Base-by-base conservation (phyloP, 2,113 vertebrate genomes). In the Paedocypris sp. region DNA sequence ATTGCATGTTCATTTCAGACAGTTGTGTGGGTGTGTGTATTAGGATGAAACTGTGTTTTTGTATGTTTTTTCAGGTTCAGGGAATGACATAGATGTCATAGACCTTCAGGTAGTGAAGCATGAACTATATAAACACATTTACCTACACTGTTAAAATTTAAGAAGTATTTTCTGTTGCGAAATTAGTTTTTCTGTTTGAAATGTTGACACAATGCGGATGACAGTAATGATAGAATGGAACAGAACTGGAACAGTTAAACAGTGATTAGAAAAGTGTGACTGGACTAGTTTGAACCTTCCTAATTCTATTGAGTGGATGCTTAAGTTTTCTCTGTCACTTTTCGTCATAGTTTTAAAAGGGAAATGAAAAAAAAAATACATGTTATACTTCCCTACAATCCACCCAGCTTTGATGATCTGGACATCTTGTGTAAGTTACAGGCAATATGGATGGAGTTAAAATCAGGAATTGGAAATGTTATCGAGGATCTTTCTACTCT, bases 391-490 rank as follows among this genome's bases (percentile, higher is more conserved):
- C n/a, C n/a, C n/a, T n/a, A n/a, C n/a, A n/a, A n/a, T n/a, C n/a
- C n/a, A 19, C 12, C 13, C 3, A 41, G 16, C 25, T 8, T 29
- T 33, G 12, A 46, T 36, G 12, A 16, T 11, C 22, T 45, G 35
- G 50, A 19, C 13, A 43, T 6, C 35, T 15, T 26, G 4, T 12
- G 38, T 51, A 49, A 85, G 83, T 88, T 98, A 84, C 91, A 97
- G 86, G 87, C 87, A 52, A 74, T 98, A 69, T 89, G 91, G 82
- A 87, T 83, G 7, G 92, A 98, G 80, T 86, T 98, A 72, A 95
- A 91, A 58, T 80, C 85, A 6, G 90, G 91, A 63, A 90, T 98
- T 75, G 88, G 85, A 10, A 80, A 83, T 29, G 88, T 89, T 0
- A 85, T 95, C 79, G 87, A 84, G 63, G 91, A 95, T 52, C 79